Evolutionary conservation across 1,140 invertebrate species (phyloP).

Genomic region (Sitophilus oryzae): DNA sequence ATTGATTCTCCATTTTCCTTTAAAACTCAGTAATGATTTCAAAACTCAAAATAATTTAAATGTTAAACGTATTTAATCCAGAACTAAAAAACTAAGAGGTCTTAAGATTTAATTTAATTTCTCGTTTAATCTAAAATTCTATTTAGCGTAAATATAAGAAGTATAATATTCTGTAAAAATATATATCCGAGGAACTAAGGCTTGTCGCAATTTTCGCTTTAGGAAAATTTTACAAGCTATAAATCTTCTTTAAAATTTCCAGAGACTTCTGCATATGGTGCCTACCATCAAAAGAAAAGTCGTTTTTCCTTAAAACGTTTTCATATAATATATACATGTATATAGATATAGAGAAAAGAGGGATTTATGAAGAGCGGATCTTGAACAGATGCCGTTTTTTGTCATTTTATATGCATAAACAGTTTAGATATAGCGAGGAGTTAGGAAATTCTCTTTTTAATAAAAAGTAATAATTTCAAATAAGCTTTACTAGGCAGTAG

Average conservation of each 20-base stretch:
- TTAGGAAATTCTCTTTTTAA: too few relatives aligned
- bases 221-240: constrained; percentile 1
- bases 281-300: constrained; percentile 10
- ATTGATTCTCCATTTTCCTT: too few relatives aligned
- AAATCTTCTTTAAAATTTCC: constrained; percentile 10
- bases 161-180: too few relatives aligned
- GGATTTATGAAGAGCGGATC: constrained; percentile 18
- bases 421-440: constrained; percentile 18
- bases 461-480: too few relatives aligned
- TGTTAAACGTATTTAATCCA: too few relatives aligned
- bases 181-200: not conserved
- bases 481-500: too few relatives aligned
- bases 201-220: not conserved
- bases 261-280: constrained; percentile 5
- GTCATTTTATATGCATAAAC: constrained; percentile 20
- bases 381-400: constrained; percentile 12
- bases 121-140: too few relatives aligned
- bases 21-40: too few relatives aligned
- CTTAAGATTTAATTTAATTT: too few relatives aligned
- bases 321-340: constrained; percentile 14
- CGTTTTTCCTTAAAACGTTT: constrained; percentile 11
- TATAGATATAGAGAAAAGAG: constrained; percentile 7
- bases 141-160: too few relatives aligned
- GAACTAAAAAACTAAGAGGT: too few relatives aligned
- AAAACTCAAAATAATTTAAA: too few relatives aligned